Percentiles rank a stretch among this genome's conserved stretches.
Evolutionary conservation across 2,113 vertebrate species (phyloP).

Genomic region (Ploceus nigricollis): DNA sequence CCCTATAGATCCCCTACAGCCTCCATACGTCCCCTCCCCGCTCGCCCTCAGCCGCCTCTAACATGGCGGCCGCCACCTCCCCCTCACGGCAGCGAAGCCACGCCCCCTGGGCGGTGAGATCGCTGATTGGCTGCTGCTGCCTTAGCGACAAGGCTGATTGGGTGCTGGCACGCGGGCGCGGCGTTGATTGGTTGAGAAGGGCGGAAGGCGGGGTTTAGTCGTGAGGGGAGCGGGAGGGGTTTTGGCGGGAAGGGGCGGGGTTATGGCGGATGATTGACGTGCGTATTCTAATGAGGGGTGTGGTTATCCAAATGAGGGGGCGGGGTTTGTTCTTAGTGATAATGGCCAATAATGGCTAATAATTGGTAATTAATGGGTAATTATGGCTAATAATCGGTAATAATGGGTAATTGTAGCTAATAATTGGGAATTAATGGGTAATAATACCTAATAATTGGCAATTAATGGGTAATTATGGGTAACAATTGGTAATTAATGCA

Average conservation of each 20-base stretch:
- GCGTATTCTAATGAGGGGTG: too few relatives aligned
- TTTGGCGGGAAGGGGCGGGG: neutral
- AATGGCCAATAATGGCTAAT: too few relatives aligned
- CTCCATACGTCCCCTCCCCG: neutral
- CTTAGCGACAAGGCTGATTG: neutral
- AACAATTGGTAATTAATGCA: too few relatives aligned
- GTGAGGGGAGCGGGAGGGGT: neutral
- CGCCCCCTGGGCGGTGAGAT: rapidly evolving
- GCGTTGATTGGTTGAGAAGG: neutral
- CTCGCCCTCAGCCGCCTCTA: neutral
- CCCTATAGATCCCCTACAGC: too few relatives aligned
- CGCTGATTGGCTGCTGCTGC: neutral
- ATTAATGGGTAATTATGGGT: too few relatives aligned
- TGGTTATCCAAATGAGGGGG: neutral
- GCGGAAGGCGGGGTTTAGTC: neutral
- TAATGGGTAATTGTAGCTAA: too few relatives aligned
- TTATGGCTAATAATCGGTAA: too few relatives aligned
- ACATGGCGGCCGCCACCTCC: neutral
- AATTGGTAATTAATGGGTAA: too few relatives aligned
- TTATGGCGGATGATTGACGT: neutral
- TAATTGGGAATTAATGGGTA: too few relatives aligned
- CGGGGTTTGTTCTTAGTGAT: neutral
- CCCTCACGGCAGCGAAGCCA: neutral
- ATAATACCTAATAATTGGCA: too few relatives aligned
- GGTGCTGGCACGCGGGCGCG: too few relatives aligned